Evolutionary conservation across 2,113 vertebrate genomes (phyloP).

Genomic region (Proteles cristata): DNA sequence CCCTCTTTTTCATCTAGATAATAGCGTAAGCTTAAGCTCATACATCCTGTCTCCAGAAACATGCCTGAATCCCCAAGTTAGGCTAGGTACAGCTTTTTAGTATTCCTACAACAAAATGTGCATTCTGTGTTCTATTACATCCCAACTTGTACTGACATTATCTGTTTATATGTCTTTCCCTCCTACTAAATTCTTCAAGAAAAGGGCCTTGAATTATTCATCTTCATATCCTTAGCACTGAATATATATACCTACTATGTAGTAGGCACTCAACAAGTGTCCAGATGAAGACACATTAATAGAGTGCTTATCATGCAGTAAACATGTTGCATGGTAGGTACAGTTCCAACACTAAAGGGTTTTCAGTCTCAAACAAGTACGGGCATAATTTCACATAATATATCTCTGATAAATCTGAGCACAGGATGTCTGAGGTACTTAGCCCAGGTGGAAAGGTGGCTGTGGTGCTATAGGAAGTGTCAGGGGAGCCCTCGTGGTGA

Average conservation of each 20-base stretch:
- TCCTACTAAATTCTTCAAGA: not conserved
- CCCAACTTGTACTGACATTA: not conserved
- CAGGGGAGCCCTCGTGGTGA: not conserved
- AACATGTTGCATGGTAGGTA: accelerated
- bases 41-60: not conserved
- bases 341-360: not conserved
- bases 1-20: not conserved
- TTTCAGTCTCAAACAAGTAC: not conserved
- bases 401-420: not conserved
- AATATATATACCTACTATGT: not conserved
- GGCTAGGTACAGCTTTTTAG: not conserved
- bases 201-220: not conserved
- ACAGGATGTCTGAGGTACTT: not conserved
- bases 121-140: not conserved
- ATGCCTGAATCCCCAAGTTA: not conserved
- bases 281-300: not conserved
- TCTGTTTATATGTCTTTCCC: not conserved
- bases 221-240: not conserved
- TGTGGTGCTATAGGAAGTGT: not conserved
- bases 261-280: not conserved
- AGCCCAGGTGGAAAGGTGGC: not conserved
- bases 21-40: not conserved
- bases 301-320: not conserved
- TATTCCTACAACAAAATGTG: not conserved
- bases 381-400: not conserved